A percentile compares a stretch with the other conserved stretches of the same genome.
Conservation (phyloP, 1,140 invertebrate species). For the Neodiprion pinetum region DNA sequence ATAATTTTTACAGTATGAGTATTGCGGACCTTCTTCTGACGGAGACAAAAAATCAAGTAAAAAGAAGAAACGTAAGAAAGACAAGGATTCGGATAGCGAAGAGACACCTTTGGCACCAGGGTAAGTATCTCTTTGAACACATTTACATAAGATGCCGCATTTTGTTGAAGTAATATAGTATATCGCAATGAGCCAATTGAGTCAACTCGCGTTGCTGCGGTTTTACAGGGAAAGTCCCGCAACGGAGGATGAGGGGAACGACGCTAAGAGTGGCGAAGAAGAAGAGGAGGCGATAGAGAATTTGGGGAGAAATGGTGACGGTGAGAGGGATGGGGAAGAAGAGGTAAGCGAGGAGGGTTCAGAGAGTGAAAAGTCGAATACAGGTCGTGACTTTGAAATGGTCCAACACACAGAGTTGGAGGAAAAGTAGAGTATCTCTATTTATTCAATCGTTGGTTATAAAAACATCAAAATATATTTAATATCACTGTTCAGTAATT, state of each 20-base stretch:
- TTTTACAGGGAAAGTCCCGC: constrained; percentile 34
- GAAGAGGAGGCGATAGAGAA: constrained; percentile 39
- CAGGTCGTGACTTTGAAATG: constrained; percentile 83
- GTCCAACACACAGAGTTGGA: constrained; percentile 34
- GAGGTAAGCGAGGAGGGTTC: constrained; percentile 56
- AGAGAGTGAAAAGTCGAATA: constrained; percentile 72
- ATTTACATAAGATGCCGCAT: constrained; percentile 9
- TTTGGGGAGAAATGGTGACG: constrained; percentile 19
- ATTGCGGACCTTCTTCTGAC: constrained; percentile 68
- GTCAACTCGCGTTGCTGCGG: neutral
- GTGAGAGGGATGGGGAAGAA: constrained; percentile 43
- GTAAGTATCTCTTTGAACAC: constrained; percentile 39
- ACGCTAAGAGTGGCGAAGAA: constrained; percentile 10
- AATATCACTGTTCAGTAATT: neutral
- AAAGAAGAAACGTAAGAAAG: constrained; percentile 79
- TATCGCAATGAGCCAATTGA: constrained; percentile 12
- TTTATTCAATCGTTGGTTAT: neutral
- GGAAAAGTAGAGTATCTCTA: constrained; percentile 26
- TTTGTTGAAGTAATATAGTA: constrained; percentile 16
- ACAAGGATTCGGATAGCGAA: constrained; percentile 78
- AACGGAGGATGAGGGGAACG: constrained; percentile 39
- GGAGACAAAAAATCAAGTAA: constrained; percentile 69
- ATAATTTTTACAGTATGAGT: constrained; percentile 72
- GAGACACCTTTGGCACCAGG: constrained; percentile 44
- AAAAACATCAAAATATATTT: neutral